phyloP scores from a whole-genome alignment of 2,888 invertebrate species.

The Hoplodrina blanda region DNA sequence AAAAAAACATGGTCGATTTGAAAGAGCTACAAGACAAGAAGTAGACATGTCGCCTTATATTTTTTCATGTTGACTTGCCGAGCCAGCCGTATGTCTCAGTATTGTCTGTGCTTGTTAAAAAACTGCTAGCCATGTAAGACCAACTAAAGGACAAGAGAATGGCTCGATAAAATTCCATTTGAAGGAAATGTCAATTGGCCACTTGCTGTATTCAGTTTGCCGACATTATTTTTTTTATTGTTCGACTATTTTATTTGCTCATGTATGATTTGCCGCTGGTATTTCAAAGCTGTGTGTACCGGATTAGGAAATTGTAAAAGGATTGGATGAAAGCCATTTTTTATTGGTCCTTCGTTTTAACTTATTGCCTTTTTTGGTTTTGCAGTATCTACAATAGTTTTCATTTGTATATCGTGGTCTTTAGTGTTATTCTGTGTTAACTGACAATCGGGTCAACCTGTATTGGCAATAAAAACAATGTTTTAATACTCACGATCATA shows the following conservation, averaged over 20 bases:
- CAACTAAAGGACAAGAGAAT: slow-evolving; percentile 74
- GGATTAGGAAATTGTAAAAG: slow-evolving; percentile 53
- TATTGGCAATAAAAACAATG: neutral
- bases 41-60: slow-evolving; percentile 4
- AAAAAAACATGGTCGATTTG: slow-evolving; percentile 21
- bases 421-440: neutral
- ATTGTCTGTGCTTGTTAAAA: slow-evolving; percentile 64
- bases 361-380: slow-evolving; percentile 21
- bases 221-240: slow-evolving; percentile 56
- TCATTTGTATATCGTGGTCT: neutral
- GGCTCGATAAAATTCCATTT: slow-evolving; percentile 74
- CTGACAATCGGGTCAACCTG: neutral
- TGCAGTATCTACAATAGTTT: neutral
- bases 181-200: slow-evolving; percentile 71
- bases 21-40: slow-evolving; percentile 12
- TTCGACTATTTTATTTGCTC: slow-evolving; percentile 56
- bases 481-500: neutral
- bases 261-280: slow-evolving; percentile 54
- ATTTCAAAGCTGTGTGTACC: slow-evolving; percentile 45
- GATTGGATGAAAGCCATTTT: slow-evolving; percentile 36
- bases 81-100: slow-evolving; percentile 57
- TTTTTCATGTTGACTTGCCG: slow-evolving; percentile 38
- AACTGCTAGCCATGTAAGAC: slow-evolving; percentile 62
- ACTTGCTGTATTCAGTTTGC: slow-evolving; percentile 60
- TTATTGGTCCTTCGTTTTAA: slow-evolving; percentile 16